Percentiles rank a stretch among this genome's conserved stretches.
These are phyloP conservation scores for Calonectris borealis DNA, from an alignment of 2,113 vertebrate genomes.

Conservation along the genomic window DNA sequence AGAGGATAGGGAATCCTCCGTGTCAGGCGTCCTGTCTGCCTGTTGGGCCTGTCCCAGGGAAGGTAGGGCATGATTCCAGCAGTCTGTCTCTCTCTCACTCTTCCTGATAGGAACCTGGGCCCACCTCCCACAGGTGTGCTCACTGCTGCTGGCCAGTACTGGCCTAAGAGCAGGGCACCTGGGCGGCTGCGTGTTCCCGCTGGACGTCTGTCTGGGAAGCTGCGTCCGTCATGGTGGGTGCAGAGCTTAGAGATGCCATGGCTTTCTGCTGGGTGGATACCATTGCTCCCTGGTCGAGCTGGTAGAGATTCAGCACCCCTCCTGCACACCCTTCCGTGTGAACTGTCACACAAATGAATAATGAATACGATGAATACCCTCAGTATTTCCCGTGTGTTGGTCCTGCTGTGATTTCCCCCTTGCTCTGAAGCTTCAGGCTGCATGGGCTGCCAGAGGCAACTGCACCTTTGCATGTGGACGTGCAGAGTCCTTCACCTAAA, in stretches of 20 bases:
- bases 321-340: background rate
- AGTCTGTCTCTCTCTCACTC: too few species aligned
- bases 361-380: background rate
- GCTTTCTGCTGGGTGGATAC: background rate
- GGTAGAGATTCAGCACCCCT: background rate
- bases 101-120: too few species aligned
- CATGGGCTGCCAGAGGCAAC: accelerated
- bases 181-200: too few species aligned
- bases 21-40: too few species aligned
- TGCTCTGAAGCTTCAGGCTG: background rate
- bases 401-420: background rate
- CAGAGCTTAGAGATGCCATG: background rate
- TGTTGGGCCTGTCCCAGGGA: too few species aligned
- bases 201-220: background rate
- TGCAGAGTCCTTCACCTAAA: background rate
- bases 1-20: too few species aligned
- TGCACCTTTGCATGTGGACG: accelerated
- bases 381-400: background rate
- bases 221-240: background rate
- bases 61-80: too few species aligned
- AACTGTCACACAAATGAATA: background rate
- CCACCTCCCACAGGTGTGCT: too few species aligned
- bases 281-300: background rate
- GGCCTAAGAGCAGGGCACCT: too few species aligned
- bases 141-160: too few species aligned